Evolutionary conservation across 2,888 invertebrate species (phyloP).

Genomic region (Pinctada fucata): DNA sequence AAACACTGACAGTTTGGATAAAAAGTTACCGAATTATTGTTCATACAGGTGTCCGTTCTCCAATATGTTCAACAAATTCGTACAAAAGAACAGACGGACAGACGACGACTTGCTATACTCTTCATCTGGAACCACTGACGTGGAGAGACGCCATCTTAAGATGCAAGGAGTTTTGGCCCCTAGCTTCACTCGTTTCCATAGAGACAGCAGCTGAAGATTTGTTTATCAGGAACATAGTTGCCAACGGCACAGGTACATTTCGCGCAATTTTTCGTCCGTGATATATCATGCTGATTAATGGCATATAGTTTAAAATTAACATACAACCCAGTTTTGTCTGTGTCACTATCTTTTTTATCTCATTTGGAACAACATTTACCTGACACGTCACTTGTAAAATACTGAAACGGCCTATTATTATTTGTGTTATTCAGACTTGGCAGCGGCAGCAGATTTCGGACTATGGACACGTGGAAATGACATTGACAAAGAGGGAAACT

Average conservation of each 20-base stretch:
- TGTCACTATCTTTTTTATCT: too few species aligned
- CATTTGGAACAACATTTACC: too few species aligned
- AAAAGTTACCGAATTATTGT: too few species aligned
- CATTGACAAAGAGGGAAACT: constrained; percentile 32
- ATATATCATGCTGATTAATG: too few species aligned
- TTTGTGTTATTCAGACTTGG: constrained; percentile 22
- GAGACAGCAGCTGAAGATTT: constrained; percentile 22
- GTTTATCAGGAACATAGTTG: constrained; percentile 13
- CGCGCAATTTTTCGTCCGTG: too few species aligned
- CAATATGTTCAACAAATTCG: constrained; percentile 1
- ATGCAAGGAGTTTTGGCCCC: constrained; percentile 18
- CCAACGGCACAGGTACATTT: constrained; percentile 5
- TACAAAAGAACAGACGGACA: constrained; percentile 16
- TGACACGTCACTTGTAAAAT: too few species aligned
- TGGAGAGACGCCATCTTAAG: constrained; percentile 25
- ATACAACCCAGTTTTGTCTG: too few species aligned
- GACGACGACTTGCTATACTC: neutral
- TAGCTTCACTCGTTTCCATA: constrained; percentile 19
- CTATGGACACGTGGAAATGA: constrained; percentile 45
- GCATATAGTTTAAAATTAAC: too few species aligned
- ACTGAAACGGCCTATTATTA: too few species aligned
- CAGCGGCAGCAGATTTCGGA: constrained; percentile 32
- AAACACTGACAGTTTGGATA: too few species aligned
- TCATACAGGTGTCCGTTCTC: neutral
- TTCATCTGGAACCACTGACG: constrained; percentile 23